These are phyloP conservation scores for Bemisia tabaci DNA, from an alignment of 1,140 invertebrate species.

Conservation along the genomic window DNA sequence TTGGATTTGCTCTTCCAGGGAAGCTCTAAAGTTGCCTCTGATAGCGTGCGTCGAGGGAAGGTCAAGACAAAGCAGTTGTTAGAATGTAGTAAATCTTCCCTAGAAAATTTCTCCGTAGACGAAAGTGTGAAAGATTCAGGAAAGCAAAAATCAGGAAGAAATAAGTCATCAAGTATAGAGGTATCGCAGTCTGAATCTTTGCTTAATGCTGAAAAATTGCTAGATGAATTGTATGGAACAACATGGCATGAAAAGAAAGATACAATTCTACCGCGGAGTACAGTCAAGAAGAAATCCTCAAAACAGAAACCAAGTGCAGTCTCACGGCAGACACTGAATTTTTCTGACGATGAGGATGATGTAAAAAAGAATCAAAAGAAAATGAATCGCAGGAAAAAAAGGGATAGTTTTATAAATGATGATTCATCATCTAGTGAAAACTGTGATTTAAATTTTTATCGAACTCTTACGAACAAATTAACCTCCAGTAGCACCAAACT, in stretches of 20 bases:
- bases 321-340: not conserved
- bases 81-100: not conserved
- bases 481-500: not conserved
- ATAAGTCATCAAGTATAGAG: not conserved
- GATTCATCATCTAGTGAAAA: not conserved
- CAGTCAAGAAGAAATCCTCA: conserved; percentile 1
- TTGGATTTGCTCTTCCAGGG: not conserved
- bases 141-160: no score
- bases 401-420: not conserved
- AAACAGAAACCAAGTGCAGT: not conserved
- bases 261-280: conserved; percentile 1
- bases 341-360: not conserved
- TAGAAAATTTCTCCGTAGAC: not conserved
- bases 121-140: no score
- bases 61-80: not conserved
- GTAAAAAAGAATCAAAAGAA: not conserved
- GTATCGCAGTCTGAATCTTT: not conserved
- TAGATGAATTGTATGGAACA: conserved; percentile 9
- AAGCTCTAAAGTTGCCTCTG: not conserved
- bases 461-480: not conserved
- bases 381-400: not conserved
- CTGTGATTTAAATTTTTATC: not conserved
- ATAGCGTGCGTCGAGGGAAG: not conserved
- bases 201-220: conserved; percentile 2
- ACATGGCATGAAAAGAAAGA: conserved; percentile 1